A percentile compares a stretch with the other conserved stretches of the same genome.
These are phyloP conservation scores for Hozukius guyotensis DNA, from an alignment of 2,797 vertebrate species.

Conservation along the genomic window DNA sequence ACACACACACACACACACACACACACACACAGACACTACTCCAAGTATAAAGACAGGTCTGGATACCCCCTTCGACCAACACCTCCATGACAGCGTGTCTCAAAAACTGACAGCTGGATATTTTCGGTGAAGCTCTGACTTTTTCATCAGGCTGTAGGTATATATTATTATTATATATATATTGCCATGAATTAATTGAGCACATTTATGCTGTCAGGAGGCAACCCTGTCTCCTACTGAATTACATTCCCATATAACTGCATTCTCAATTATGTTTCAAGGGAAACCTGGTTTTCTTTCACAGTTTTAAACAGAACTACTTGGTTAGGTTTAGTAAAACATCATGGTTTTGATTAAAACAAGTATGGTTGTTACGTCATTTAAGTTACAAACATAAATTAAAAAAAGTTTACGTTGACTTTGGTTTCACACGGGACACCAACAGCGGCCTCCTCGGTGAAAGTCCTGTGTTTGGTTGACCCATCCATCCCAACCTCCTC, in stretches of 20 bases:
- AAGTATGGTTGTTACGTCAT: neutral
- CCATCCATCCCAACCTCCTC: neutral
- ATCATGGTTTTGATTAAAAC: neutral
- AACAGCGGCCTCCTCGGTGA: neutral
- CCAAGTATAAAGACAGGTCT: constrained; percentile 8
- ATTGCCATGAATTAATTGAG: neutral
- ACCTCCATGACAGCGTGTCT: neutral
- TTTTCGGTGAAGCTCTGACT: too few species aligned
- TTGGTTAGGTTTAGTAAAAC: neutral
- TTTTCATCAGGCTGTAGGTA: neutral
- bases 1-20: too few species aligned
- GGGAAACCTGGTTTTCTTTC: neutral
- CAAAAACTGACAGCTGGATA: neutral
- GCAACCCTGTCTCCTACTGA: neutral
- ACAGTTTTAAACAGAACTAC: neutral
- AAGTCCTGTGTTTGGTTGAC: neutral
- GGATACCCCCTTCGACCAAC: neutral
- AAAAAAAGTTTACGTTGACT: neutral
- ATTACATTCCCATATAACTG: neutral
- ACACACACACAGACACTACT: constrained; percentile 7
- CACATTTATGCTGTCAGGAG: neutral
- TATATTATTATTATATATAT: too few species aligned
- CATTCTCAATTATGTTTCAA: neutral
- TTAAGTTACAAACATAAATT: neutral
- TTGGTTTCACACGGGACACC: neutral